Evolutionary conservation across 2,888 invertebrate species (phyloP).

Genomic region (Melanostoma scalare): DNA sequence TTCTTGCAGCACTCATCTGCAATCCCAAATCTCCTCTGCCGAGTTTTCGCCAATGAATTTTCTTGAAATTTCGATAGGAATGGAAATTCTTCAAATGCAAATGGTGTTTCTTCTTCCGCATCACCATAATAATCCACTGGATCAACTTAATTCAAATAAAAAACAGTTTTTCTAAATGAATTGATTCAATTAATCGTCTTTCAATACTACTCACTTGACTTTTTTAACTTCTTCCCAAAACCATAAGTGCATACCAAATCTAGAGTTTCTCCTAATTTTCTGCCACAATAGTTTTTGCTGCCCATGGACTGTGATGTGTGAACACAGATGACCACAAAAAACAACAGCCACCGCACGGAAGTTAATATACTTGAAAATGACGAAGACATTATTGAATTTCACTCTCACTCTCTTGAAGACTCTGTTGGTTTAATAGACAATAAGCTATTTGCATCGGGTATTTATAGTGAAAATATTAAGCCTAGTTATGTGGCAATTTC

Average conservation of each 20-base stretch:
- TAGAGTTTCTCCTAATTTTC: background rate
- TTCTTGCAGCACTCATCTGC: background rate
- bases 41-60: conserved; percentile 7
- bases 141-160: background rate
- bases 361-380: background rate
- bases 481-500: too few relatives aligned
- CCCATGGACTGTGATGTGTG: background rate
- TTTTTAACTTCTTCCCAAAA: background rate
- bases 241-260: conserved; percentile 1
- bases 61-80: background rate
- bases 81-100: conserved; percentile 13
- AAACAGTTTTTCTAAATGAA: background rate
- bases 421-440: too few relatives aligned
- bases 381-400: background rate
- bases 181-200: background rate
- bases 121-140: conserved; percentile 5
- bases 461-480: too few relatives aligned
- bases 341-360: background rate
- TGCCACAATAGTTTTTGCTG: conserved; percentile 10
- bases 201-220: background rate
- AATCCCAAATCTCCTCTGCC: conserved; percentile 1
- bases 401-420: too few relatives aligned
- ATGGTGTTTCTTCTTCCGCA: background rate
- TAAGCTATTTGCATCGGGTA: too few relatives aligned
- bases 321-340: background rate